Evolutionary conservation across 1,140 invertebrate species (phyloP), one percentile per base, ranked within the genome.

Genomic region (Eueides isabella): DNA sequence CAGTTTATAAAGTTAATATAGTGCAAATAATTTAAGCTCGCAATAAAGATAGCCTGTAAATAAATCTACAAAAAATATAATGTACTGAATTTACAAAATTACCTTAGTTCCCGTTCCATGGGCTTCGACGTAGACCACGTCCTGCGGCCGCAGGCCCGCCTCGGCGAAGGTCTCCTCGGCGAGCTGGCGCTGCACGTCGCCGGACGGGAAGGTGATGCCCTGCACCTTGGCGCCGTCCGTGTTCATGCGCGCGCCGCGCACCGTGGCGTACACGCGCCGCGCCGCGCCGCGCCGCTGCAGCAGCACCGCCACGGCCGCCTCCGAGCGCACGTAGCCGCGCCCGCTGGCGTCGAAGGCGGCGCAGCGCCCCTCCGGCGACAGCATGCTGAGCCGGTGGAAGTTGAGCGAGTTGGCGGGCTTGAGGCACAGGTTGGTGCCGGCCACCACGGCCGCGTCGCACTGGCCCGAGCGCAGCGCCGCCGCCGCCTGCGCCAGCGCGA

Each of bases 21-120:
- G 12, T 9, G 12, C n/a, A n/a, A n/a, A n/a, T n/a, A n/a, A n/a
- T n/a, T n/a, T n/a, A n/a, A n/a, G n/a, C n/a, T n/a, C n/a, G n/a
- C n/a, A n/a, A n/a, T n/a, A n/a, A n/a, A n/a, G n/a, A n/a, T n/a
- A n/a, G n/a, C n/a, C n/a, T n/a, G n/a, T n/a, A n/a, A n/a, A n/a
- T n/a, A n/a, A n/a, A n/a, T n/a, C n/a, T n/a, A n/a, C n/a, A n/a
- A n/a, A n/a, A n/a, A n/a, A n/a, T n/a, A n/a, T n/a, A n/a, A n/a
- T n/a, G n/a, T n/a, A n/a, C n/a, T n/a, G 14, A 38, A 38, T 38
- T 14, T 38, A 38, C 1, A 38, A 14, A 38, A 16, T 5, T 44
- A 96, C 95, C 93, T 98, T 96, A 0, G 99, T 99, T 41, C 98
- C 99, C 6, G 99, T 99, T 26, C 98, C 98, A 90, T 99, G 99